Conservation (phyloP, 2,797 vertebrate species). For the Melanotaenia boesemani region DNA sequence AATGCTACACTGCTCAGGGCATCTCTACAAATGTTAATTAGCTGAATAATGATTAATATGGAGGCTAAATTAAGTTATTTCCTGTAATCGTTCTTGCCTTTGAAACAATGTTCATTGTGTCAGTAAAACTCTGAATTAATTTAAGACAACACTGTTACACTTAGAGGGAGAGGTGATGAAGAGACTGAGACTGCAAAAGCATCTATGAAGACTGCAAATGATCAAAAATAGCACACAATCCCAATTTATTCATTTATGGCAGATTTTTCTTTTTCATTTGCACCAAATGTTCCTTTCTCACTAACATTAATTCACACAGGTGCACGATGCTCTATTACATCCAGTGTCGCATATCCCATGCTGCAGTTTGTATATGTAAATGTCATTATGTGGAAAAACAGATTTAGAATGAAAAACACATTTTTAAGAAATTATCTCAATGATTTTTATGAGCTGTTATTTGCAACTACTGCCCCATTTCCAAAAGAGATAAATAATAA, state of each 20-base stretch:
- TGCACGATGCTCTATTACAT: too few species aligned
- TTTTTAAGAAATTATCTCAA: too few species aligned
- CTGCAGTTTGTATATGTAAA: background rate
- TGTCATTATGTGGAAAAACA: background rate
- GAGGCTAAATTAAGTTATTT: slow-evolving; percentile 91
- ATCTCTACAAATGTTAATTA: slow-evolving; percentile 89
- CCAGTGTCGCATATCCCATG: background rate
- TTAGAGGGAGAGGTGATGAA: slow-evolving; percentile 47
- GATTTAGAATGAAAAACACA: too few species aligned
- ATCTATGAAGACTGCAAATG: slow-evolving; percentile 24
- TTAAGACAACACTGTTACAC: slow-evolving; percentile 85
- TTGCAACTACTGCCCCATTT: background rate
- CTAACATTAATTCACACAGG: too few species aligned
- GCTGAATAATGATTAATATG: slow-evolving; percentile 90
- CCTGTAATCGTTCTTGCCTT: slow-evolving; percentile 89
- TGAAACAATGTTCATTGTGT: slow-evolving; percentile 90
- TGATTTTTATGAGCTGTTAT: background rate
- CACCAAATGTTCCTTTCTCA: too few species aligned
- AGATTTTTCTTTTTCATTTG: too few species aligned
- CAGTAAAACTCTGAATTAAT: slow-evolving; percentile 90
- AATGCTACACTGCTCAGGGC: slow-evolving; percentile 76
- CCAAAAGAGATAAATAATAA: background rate
- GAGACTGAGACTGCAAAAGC: slow-evolving; percentile 33
- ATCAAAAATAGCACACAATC: slow-evolving; percentile 33
- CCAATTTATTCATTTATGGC: slow-evolving; percentile 24